Conservation (phyloP, 2,797 vertebrate species). For the Podarcis siculus region DNA sequence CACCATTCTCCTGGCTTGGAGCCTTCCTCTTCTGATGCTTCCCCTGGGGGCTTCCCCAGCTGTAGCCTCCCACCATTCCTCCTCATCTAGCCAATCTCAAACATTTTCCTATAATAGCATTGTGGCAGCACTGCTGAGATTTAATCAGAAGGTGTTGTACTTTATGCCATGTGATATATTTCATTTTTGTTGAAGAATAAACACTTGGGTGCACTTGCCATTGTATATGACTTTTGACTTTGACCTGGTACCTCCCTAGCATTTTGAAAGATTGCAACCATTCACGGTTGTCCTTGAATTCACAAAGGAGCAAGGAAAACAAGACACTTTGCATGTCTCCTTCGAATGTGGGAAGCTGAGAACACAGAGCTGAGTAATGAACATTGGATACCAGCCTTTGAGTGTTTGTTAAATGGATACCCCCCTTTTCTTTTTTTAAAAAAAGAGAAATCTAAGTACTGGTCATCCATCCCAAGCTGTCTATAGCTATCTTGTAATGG, state of each 20-base stretch:
- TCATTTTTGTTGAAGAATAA: not conserved
- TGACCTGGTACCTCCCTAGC: not conserved
- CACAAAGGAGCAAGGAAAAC: not conserved
- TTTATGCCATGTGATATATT: not conserved
- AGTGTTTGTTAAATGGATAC: not conserved
- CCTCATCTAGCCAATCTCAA: too few relatives aligned
- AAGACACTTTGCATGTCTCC: not conserved
- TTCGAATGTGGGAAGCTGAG: not conserved
- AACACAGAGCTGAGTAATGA: not conserved
- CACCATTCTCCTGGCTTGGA: too few relatives aligned
- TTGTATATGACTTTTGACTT: not conserved
- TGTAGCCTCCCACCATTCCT: too few relatives aligned
- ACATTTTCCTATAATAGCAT: too few relatives aligned
- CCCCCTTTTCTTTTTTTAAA: not conserved
- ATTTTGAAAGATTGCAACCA: not conserved
- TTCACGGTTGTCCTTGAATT: not conserved
- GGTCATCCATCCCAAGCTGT: not conserved
- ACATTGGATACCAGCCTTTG: not conserved
- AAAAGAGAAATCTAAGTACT: not conserved
- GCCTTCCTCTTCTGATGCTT: too few relatives aligned
- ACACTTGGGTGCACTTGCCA: fast-evolving
- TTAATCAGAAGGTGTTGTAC: too few relatives aligned
- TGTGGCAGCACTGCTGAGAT: too few relatives aligned
- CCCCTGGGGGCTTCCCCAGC: too few relatives aligned
- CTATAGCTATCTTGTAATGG: fast-evolving